phyloP scores from a whole-genome alignment of 2,888 invertebrate genomes.

The Cryptosula pallasiana region DNA sequence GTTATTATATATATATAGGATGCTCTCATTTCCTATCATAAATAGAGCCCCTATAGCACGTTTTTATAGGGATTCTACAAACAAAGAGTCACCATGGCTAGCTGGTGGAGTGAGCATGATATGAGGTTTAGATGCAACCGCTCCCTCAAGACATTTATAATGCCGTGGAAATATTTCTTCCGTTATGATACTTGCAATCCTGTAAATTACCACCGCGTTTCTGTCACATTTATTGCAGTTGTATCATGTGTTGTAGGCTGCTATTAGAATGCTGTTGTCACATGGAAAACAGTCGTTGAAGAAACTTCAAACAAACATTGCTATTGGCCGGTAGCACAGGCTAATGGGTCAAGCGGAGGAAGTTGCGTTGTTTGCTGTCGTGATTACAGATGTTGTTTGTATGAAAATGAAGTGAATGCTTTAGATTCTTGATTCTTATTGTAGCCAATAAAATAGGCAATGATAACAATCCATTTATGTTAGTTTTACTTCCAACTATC shows the following conservation, averaged over 20 bases:
- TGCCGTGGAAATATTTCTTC: too few relatives aligned
- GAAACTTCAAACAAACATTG: not conserved
- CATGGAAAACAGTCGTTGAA: constrained; percentile 16
- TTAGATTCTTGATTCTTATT: too few relatives aligned
- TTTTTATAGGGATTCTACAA: too few relatives aligned
- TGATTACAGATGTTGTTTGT: not conserved
- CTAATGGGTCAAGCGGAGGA: not conserved
- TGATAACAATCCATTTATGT: too few relatives aligned
- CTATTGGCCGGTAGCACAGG: not conserved
- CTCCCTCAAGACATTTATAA: too few relatives aligned
- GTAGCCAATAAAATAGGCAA: too few relatives aligned
- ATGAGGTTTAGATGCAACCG: too few relatives aligned
- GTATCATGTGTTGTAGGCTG: not conserved
- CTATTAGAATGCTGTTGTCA: not conserved
- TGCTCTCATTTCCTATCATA: too few relatives aligned
- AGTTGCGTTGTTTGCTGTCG: not conserved
- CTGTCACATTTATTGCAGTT: not conserved
- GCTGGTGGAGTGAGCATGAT: too few relatives aligned
- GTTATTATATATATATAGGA: not conserved
- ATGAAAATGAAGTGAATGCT: not conserved
- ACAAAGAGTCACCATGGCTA: too few relatives aligned
- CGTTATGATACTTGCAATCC: not conserved
- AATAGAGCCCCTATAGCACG: too few relatives aligned
- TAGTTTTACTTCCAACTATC: too few relatives aligned
- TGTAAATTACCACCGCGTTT: not conserved